Evolutionary conservation across 1,140 invertebrate species (phyloP), one percentile per base, ranked within the genome.

Genomic region (Hyphantria cunea): DNA sequence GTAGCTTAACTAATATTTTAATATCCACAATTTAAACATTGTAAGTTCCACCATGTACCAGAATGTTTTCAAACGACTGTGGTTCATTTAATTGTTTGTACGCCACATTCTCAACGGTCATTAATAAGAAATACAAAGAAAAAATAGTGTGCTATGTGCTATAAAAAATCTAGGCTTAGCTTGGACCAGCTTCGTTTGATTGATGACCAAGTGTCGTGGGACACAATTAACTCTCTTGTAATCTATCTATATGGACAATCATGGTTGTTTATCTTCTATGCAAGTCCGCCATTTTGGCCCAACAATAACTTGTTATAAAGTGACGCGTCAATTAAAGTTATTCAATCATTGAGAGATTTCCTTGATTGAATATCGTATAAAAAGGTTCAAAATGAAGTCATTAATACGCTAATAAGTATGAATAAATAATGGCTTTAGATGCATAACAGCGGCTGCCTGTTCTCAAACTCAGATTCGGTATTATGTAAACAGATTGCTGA

Each of bases 131-230:
- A 44, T 15, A 56, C 33, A 34, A 33, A 56, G 42, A 48, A 56
- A 56, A 39, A 44, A 44, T 2, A 44, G 0, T n/a, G 6, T 13
- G 12, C 13, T 44, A n/a, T 44, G 9, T 0, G 12, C 34, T 12
- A 44, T 58, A 58, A 33, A 58, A 58, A 58, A 58, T 49, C 45
- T 58, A 45, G 55, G 32, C 33, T 2, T 2, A n/a, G 33, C 17
- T 17, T 25, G 6, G 3, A 14, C 32, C 13, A 53, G 54, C n/a
- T 58, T 17, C n/a, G 31, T 58, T 52, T 61, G 58, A 61, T 61
- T 52, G 58, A 61, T 61, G 49, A 25, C 12, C 34, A 7, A 17
- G 39, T 49, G 14, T 39, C 58, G 58, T 61, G 58, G 58, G 58
- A 61, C 44, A 48, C 50, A 61, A 61, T 61, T 61, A 58, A 15